Evolutionary conservation across 2,113 vertebrate species (phyloP).

Genomic region (Pedionomus torquatus): DNA sequence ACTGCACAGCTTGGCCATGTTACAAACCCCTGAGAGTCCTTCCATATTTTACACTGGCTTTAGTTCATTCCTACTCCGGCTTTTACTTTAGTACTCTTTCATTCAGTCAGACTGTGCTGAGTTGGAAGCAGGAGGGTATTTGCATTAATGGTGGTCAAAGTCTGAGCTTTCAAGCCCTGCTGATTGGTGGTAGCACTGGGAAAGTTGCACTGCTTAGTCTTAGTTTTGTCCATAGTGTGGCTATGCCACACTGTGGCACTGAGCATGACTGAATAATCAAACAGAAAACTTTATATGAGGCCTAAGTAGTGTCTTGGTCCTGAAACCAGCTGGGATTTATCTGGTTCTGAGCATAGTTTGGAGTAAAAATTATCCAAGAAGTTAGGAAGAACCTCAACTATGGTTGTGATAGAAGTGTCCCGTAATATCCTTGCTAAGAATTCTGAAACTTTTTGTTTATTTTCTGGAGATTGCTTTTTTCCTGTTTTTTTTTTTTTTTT

Average conservation of each 20-base stretch:
- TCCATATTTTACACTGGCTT: neutral
- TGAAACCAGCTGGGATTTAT: neutral
- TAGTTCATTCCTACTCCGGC: neutral
- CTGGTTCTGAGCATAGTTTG: neutral
- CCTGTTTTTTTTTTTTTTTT: neutral
- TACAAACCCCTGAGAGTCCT: neutral
- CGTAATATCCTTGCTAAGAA: neutral
- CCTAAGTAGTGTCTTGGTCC: neutral
- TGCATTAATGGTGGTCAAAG: neutral
- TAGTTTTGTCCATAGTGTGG: neutral
- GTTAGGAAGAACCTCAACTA: neutral
- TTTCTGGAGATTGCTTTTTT: neutral
- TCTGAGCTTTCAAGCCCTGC: neutral
- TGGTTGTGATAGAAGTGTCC: neutral
- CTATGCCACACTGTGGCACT: neutral
- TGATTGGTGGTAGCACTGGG: neutral
- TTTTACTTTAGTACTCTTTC: neutral
- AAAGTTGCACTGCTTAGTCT: neutral
- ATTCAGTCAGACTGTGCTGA: neutral
- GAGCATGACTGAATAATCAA: neutral
- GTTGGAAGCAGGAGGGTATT: neutral
- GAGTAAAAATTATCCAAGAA: neutral
- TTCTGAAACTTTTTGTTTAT: neutral
- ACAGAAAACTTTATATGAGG: neutral
- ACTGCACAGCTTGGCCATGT: too few relatives aligned